A percentile compares a stretch with the other conserved stretches of the same genome.
Conservation (phyloP, 2,888 invertebrate genomes). For the Drosophila mimica region DNA sequence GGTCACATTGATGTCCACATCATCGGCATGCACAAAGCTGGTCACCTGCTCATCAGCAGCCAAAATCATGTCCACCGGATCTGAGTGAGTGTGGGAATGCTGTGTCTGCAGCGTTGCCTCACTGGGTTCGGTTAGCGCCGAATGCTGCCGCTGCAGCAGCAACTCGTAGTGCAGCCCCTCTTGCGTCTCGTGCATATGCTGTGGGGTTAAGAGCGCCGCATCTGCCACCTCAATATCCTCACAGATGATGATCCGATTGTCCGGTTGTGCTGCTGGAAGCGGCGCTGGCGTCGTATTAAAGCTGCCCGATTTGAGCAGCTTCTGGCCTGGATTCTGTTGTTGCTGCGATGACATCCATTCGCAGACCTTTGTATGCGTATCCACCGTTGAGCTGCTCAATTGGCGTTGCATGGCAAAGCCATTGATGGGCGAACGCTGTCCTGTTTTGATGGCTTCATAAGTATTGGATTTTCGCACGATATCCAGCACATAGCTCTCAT, state of each 20-base stretch:
- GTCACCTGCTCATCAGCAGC: conserved; percentile 85
- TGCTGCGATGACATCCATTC: conserved; percentile 93
- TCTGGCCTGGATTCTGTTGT: conserved; percentile 3
- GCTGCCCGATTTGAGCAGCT: conserved; percentile 70
- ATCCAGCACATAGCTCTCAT: conserved; percentile 84
- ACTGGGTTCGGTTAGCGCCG: conserved; percentile 74
- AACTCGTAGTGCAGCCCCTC: conserved; percentile 83
- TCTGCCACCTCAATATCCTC: conserved; percentile 84
- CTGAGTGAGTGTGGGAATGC: conserved; percentile 87
- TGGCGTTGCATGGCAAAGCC: conserved; percentile 89
- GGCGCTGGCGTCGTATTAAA: conserved; percentile 85
- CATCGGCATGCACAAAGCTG: conserved; percentile 85
- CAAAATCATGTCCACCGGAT: conserved; percentile 88
- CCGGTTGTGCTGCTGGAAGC: conserved; percentile 34
- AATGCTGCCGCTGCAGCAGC: conserved; percentile 76
- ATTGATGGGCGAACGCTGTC: conserved; percentile 85
- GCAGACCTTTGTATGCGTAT: conserved; percentile 93
- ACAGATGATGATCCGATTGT: conserved; percentile 82
- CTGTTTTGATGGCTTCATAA: conserved; percentile 83
- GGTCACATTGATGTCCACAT: conserved; percentile 89
- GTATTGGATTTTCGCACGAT: conserved; percentile 84
- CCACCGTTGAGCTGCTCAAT: conserved; percentile 92
- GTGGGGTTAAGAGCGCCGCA: conserved; percentile 81
- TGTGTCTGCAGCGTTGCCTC: conserved; percentile 73
- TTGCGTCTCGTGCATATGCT: conserved; percentile 79